A percentile compares a stretch with the other conserved stretches of the same genome.
phyloP scores from a whole-genome alignment of 2,797 vertebrate species.

The Pristis pectinata region DNA sequence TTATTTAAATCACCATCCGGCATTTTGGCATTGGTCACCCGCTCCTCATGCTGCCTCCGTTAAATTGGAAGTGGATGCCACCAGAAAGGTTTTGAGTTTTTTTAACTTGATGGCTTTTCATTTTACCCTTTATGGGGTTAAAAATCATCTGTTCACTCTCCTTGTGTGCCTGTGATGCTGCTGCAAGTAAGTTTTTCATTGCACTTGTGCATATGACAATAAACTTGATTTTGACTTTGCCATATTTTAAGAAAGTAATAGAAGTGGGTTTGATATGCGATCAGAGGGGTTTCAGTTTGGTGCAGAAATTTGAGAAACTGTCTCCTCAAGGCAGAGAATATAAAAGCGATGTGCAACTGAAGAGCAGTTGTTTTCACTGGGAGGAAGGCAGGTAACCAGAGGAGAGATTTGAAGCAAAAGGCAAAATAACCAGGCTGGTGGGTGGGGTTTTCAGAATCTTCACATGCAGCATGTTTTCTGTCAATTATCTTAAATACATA shows the following conservation, averaged over 20 bases:
- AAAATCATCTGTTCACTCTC: not conserved
- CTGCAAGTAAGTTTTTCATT: too few species aligned
- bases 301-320: not conserved
- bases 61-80: not conserved
- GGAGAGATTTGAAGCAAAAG: not conserved
- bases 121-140: not conserved
- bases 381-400: not conserved
- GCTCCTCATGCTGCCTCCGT: not conserved
- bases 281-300: not conserved
- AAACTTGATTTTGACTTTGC: too few species aligned
- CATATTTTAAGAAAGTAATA: too few species aligned
- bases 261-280: too few species aligned
- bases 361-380: not conserved
- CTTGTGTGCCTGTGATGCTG: too few species aligned
- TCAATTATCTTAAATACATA: not conserved
- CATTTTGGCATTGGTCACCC: too few species aligned
- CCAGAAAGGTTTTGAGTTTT: not conserved
- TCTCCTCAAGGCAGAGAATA: not conserved
- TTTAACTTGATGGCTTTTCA: not conserved
- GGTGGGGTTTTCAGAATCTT: too few species aligned
- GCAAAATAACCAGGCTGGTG: not conserved
- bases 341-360: not conserved
- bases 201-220: too few species aligned
- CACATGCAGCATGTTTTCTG: not conserved
- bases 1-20: not conserved